Evolutionary conservation across 2,113 vertebrate genomes (phyloP).

Genomic region (Choloepus hoffmanni): DNA sequence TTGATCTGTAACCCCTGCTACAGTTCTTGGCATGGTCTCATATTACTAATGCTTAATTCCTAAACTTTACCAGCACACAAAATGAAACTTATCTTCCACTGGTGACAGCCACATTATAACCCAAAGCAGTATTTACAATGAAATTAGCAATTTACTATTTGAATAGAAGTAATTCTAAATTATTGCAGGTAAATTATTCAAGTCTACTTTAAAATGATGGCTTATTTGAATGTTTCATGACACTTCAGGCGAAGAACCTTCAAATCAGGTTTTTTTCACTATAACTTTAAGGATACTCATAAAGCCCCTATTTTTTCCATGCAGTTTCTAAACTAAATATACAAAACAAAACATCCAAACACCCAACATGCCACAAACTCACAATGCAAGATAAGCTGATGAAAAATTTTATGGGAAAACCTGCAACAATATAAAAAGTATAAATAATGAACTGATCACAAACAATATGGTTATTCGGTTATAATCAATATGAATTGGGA

Average conservation of each 20-base stretch:
- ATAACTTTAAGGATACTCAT: conserved; percentile 49
- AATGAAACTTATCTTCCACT: conserved; percentile 30
- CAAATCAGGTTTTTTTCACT: conserved; percentile 51
- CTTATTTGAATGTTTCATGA: conserved; percentile 9
- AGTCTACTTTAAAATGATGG: conserved; percentile 53
- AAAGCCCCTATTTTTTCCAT: conserved; percentile 79
- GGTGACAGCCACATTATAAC: conserved; percentile 28
- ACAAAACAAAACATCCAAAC: conserved; percentile 75
- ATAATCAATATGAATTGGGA: conserved; percentile 75
- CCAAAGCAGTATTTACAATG: conserved; percentile 37
- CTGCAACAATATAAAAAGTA: conserved; percentile 53
- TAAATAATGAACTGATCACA: conserved; percentile 80
- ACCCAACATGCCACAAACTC: conserved; percentile 80
- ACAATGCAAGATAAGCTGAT: conserved; percentile 72
- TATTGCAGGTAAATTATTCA: conserved; percentile 33
- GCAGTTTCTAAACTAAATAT: conserved; percentile 81
- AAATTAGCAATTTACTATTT: conserved; percentile 35
- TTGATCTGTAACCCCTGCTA: not conserved
- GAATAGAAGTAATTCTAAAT: conserved; percentile 48
- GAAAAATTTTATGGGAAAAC: conserved; percentile 70
- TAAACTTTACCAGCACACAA: conserved; percentile 38
- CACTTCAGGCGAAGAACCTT: conserved; percentile 54
- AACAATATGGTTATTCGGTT: conserved; percentile 78
- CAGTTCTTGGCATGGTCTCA: not conserved
- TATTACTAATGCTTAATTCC: conserved; percentile 23